These are phyloP conservation scores for Campoletis sonorensis DNA, from an alignment of 1,140 invertebrate species.

Conservation along the genomic window DNA sequence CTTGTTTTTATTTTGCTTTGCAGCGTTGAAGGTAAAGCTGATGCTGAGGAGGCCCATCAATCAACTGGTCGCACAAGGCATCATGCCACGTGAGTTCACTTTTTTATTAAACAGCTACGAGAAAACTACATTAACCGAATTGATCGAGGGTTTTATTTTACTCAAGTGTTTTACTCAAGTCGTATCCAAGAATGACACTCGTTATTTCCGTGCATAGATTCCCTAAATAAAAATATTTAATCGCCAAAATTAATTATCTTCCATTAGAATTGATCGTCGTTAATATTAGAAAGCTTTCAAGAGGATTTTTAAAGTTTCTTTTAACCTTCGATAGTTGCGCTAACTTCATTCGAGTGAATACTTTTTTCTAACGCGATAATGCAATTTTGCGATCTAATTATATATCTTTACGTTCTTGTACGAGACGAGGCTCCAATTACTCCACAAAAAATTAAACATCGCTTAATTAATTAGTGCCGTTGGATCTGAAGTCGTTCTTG, in stretches of 20 bases:
- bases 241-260: too few species aligned
- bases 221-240: too few species aligned
- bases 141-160: too few species aligned
- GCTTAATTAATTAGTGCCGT: slow-evolving; percentile 38
- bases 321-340: too few species aligned
- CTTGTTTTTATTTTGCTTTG: slow-evolving; percentile 76
- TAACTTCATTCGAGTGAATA: too few species aligned
- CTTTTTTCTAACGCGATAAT: not conserved
- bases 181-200: too few species aligned
- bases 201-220: too few species aligned
- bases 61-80: slow-evolving; percentile 97
- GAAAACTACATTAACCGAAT: too few species aligned
- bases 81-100: slow-evolving; percentile 96
- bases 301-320: too few species aligned
- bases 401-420: not conserved
- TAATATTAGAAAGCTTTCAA: too few species aligned
- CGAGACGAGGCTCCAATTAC: not conserved
- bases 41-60: slow-evolving; percentile 95
- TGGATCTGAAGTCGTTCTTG: slow-evolving; percentile 24
- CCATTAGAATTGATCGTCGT: too few species aligned
- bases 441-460: slow-evolving; percentile 27
- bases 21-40: slow-evolving; percentile 97
- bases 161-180: too few species aligned
- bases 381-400: not conserved
- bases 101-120: slow-evolving; percentile 34